Conservation (phyloP, 2,797 vertebrate species). For the Acanthurus leucopareius region DNA sequence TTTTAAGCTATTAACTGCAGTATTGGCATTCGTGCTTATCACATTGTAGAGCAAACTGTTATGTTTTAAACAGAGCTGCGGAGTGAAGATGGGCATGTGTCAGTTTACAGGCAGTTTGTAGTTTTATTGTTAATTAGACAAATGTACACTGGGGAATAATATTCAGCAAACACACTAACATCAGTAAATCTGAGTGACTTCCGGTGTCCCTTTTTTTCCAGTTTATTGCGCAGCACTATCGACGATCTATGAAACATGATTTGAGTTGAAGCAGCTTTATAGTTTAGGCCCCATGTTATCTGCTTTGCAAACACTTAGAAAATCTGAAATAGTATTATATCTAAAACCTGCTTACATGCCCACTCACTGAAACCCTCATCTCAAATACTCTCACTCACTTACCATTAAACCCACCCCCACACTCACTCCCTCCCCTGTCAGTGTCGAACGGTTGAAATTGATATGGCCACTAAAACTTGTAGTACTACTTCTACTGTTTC, state of each 20-base stretch:
- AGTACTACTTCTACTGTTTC: neutral
- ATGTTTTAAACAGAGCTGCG: neutral
- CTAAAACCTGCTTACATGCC: conserved; percentile 62
- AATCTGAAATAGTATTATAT: conserved; percentile 52
- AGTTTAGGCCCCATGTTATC: conserved; percentile 46
- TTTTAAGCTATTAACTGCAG: too few species aligned
- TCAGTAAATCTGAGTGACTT: conserved; percentile 21
- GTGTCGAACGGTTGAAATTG: conserved; percentile 29
- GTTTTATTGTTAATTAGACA: neutral
- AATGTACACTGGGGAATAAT: neutral
- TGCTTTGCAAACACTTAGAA: conserved; percentile 55
- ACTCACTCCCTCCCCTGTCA: conserved; percentile 29
- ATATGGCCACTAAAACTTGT: conserved; percentile 15
- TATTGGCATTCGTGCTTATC: neutral
- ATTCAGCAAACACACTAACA: neutral
- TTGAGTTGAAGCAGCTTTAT: conserved; percentile 33
- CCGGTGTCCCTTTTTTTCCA: conserved; percentile 2
- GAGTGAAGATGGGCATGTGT: neutral
- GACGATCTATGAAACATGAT: conserved; percentile 44
- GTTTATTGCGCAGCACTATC: conserved; percentile 6
- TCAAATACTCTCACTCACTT: conserved; percentile 44
- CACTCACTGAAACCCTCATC: conserved; percentile 52
- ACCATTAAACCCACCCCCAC: conserved; percentile 46
- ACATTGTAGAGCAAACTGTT: neutral
- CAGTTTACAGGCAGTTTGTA: neutral